phyloP scores from a whole-genome alignment of 2,888 invertebrate species.

The Chesias legatella region DNA sequence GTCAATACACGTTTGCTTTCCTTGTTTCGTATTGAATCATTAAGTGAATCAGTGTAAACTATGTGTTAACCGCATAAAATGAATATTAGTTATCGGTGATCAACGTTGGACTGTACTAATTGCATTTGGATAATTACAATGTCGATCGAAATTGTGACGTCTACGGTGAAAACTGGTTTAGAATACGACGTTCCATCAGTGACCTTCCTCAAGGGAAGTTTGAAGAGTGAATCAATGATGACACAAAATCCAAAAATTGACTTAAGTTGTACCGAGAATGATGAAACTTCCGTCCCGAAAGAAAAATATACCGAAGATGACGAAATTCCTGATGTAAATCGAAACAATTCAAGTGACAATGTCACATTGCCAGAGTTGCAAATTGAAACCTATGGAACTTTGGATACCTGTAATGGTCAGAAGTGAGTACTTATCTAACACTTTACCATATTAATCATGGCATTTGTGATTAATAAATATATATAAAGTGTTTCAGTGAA shows the following conservation, averaged over 20 bases:
- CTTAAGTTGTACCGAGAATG: conserved; percentile 29
- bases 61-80: too few relatives aligned
- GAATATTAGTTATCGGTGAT: too few relatives aligned
- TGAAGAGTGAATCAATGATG: conserved; percentile 7
- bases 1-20: neutral
- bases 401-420: conserved; percentile 6
- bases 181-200: conserved; percentile 9
- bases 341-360: conserved; percentile 27
- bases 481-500: too few relatives aligned
- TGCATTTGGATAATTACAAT: neutral
- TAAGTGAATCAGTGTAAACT: conserved; percentile 5
- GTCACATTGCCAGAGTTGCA: conserved; percentile 17
- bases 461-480: too few relatives aligned
- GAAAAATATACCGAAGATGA: conserved; percentile 20
- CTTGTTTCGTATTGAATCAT: conserved; percentile 3
- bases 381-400: conserved; percentile 30
- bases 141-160: conserved; percentile 1
- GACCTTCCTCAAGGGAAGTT: conserved; percentile 9
- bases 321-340: conserved; percentile 33
- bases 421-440: conserved; percentile 6
- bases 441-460: too few relatives aligned
- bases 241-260: conserved; percentile 13
- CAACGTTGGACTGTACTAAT: too few relatives aligned
- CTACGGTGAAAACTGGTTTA: neutral
- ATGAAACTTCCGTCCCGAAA: conserved; percentile 26